These are phyloP conservation scores for Machimus atricapillus DNA, from an alignment of 2,888 invertebrate genomes.

Conservation along the genomic window DNA sequence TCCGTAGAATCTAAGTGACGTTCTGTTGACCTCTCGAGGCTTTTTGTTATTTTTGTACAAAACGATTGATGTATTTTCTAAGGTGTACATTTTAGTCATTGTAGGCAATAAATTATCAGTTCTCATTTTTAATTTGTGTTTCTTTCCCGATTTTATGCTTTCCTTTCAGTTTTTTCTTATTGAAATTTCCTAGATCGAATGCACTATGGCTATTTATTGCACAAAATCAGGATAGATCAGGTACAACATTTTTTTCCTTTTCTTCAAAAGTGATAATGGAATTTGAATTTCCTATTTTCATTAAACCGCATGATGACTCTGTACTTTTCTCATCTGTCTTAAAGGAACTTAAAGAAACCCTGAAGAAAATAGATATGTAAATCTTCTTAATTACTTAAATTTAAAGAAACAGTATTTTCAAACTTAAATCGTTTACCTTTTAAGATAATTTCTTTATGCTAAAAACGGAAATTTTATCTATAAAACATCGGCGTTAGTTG, in stretches of 20 bases:
- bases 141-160: background rate
- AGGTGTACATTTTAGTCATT: constrained; percentile 32
- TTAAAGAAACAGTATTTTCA: too few species aligned
- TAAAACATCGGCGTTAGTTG: too few species aligned
- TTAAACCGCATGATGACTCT: background rate
- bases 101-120: constrained; percentile 32
- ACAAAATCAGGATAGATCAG: background rate
- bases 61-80: constrained; percentile 5
- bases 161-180: background rate
- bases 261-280: background rate
- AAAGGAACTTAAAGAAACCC: too few species aligned
- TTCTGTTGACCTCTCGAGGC: background rate
- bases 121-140: constrained; percentile 3
- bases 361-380: too few species aligned
- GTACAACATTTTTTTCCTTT: background rate
- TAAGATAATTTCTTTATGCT: too few species aligned
- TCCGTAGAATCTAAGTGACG: background rate
- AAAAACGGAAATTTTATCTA: too few species aligned
- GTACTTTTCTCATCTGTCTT: background rate
- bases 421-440: too few species aligned
- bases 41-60: constrained; percentile 26
- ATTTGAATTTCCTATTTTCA: background rate
- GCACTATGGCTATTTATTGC: background rate
- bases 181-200: background rate
- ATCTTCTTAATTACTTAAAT: too few species aligned